Conservation (phyloP, 2,797 vertebrate genomes). For the Aldrovandia affinis region DNA sequence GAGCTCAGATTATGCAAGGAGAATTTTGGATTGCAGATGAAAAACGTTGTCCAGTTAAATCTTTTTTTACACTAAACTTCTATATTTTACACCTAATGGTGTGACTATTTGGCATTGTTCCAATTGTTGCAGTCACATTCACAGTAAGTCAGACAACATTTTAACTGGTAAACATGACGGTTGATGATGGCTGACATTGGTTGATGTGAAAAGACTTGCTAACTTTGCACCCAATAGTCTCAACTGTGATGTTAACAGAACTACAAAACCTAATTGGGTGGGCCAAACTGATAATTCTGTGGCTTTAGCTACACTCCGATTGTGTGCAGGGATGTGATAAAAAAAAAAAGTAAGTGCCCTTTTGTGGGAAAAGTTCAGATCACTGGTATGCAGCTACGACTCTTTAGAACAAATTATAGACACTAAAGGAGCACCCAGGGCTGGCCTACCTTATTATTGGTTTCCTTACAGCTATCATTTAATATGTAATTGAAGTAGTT, state of each 20-base stretch:
- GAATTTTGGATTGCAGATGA: not conserved
- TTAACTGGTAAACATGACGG: not conserved
- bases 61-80: not conserved
- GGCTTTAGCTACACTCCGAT: not conserved
- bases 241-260: too few relatives aligned
- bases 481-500: not conserved
- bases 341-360: not conserved
- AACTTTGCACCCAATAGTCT: not conserved
- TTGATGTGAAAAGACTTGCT: not conserved
- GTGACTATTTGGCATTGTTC: not conserved
- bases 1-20: not conserved
- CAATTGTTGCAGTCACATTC: not conserved
- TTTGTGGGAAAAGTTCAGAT: not conserved
- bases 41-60: not conserved
- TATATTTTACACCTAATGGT: not conserved
- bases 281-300: not conserved
- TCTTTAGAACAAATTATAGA: not conserved
- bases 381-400: not conserved
- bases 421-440: not conserved
- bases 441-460: not conserved
- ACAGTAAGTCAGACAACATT: not conserved
- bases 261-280: not conserved
- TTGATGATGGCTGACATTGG: not conserved
- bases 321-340: not conserved
- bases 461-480: not conserved